Conservation (phyloP, 1,140 invertebrate species). For the Limonius californicus region DNA sequence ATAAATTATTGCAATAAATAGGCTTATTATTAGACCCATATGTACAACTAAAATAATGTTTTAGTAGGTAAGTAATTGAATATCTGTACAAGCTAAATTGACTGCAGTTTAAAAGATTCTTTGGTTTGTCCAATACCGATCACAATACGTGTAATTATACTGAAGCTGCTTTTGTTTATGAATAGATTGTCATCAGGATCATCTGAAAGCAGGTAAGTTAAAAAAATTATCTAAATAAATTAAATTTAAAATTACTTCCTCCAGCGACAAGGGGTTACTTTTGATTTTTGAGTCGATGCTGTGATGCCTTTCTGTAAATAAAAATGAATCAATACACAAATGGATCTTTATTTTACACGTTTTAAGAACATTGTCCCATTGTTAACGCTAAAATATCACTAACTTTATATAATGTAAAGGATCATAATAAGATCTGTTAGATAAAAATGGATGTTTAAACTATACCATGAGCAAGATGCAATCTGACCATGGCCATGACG, state of each 20-base stretch:
- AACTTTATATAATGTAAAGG: neutral
- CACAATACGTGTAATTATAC: too few species aligned
- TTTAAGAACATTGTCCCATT: too few species aligned
- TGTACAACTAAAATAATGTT: too few species aligned
- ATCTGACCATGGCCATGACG: slow-evolving; percentile 64
- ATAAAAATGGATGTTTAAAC: too few species aligned
- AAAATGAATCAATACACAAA: neutral
- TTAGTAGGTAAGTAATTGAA: too few species aligned
- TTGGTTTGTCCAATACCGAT: slow-evolving; percentile 2
- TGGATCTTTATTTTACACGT: too few species aligned
- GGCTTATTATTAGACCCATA: too few species aligned
- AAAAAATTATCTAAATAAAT: neutral
- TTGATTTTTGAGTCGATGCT: slow-evolving; percentile 70
- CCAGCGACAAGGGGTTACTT: slow-evolving; percentile 66
- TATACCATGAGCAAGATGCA: slow-evolving; percentile 71
- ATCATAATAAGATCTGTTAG: slow-evolving; percentile 18
- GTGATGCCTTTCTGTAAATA: slow-evolving; percentile 61
- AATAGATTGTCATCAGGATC: slow-evolving; percentile 70
- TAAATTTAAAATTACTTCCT: too few species aligned
- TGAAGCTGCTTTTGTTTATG: too few species aligned
- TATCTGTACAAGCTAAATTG: too few species aligned
- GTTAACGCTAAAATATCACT: too few species aligned
- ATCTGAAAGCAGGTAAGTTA: slow-evolving; percentile 51
- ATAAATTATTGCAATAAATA: too few species aligned
- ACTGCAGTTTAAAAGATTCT: neutral